These are phyloP conservation scores for Cardinalis cardinalis DNA, from an alignment of 2,113 vertebrate species.

Conservation along the genomic window DNA sequence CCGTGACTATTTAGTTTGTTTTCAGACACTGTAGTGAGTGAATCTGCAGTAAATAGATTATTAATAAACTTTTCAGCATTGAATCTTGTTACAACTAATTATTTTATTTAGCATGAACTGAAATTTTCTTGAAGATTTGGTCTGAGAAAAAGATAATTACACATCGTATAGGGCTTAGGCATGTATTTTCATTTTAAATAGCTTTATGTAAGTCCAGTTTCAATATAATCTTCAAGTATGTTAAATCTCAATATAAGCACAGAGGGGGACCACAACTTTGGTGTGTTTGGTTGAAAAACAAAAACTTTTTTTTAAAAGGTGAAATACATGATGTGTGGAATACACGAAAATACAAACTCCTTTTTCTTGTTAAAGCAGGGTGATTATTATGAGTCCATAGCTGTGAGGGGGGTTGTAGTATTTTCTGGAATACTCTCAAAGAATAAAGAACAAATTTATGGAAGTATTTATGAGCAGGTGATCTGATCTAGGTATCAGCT, in stretches of 20 bases:
- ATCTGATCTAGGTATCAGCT: not conserved
- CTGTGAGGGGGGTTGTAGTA: not conserved
- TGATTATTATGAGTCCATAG: not conserved
- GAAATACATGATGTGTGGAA: not conserved
- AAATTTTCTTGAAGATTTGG: not conserved
- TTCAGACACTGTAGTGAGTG: constrained; percentile 11
- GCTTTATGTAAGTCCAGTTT: not conserved
- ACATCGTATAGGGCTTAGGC: not conserved
- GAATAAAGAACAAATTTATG: not conserved
- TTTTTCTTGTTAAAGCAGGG: not conserved
- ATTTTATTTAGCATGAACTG: not conserved
- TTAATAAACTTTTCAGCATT: constrained; percentile 23
- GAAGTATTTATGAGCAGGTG: constrained; percentile 16
- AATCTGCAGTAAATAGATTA: constrained; percentile 16
- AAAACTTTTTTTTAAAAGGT: not conserved
- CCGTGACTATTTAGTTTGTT: constrained; percentile 29
- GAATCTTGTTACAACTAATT: not conserved
- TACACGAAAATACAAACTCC: not conserved
- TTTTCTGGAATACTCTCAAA: not conserved
- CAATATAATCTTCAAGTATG: not conserved
- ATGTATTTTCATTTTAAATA: constrained; percentile 15
- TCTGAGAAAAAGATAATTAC: constrained; percentile 5
- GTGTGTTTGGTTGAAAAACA: not conserved
- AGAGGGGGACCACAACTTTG: not conserved
- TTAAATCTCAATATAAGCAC: not conserved